phyloP scores from a whole-genome alignment of 1,140 invertebrate species.

The Pachypsylla venusta region DNA sequence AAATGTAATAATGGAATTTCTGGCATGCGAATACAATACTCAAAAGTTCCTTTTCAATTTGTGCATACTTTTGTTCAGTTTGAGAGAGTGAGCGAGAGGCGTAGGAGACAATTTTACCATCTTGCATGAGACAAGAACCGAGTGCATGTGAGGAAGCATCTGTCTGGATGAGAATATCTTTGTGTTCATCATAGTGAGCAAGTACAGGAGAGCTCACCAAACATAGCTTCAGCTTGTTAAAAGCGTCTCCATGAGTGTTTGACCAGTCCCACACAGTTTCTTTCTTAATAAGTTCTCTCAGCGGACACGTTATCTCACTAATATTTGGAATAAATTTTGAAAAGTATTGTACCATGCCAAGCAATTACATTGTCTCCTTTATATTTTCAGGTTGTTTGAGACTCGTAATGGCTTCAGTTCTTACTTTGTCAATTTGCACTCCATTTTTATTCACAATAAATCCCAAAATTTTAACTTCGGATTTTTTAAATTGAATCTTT shows the following conservation, averaged over 20 bases:
- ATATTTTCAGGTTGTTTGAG: slow-evolving; percentile 26
- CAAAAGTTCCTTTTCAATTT: slow-evolving; percentile 29
- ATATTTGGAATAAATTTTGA: slow-evolving; percentile 29
- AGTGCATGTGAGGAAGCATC: slow-evolving; percentile 31
- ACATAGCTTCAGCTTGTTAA: slow-evolving; percentile 23
- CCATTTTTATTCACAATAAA: slow-evolving; percentile 26
- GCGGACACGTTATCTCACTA: slow-evolving; percentile 25
- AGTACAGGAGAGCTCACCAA: slow-evolving; percentile 27
- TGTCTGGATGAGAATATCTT: slow-evolving; percentile 24
- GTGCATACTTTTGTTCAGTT: slow-evolving; percentile 26
- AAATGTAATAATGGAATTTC: slow-evolving; percentile 28
- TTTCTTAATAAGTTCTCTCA: slow-evolving; percentile 28
- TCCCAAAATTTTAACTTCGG: slow-evolving; percentile 27
- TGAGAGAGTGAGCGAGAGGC: slow-evolving; percentile 27
- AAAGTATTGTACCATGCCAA: slow-evolving; percentile 32
- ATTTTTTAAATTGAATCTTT: slow-evolving; percentile 19
- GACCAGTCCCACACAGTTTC: slow-evolving; percentile 25
- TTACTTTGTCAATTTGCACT: slow-evolving; percentile 25
- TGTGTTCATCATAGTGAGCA: slow-evolving; percentile 20
- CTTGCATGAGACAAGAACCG: slow-evolving; percentile 25
- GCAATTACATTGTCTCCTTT: slow-evolving; percentile 30
- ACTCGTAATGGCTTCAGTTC: slow-evolving; percentile 27
- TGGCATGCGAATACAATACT: slow-evolving; percentile 24
- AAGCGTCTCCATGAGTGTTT: slow-evolving; percentile 24
- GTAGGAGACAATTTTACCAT: slow-evolving; percentile 29